Evolutionary conservation across 2,888 invertebrate genomes (phyloP), one percentile per base, ranked within the genome.

Genomic region (Rhopalosiphum nymphaeae): DNA sequence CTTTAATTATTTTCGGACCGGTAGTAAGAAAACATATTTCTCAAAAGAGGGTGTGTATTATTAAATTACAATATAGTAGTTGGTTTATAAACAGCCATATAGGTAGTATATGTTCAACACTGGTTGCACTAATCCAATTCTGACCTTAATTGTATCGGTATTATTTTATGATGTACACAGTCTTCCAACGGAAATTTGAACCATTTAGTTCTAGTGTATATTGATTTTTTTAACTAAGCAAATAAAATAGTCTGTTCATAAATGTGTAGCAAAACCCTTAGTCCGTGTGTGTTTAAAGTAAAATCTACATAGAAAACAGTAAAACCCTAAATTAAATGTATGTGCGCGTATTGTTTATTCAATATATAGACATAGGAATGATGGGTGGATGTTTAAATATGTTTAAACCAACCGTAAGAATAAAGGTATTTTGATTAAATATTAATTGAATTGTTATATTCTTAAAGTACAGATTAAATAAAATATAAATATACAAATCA

Each of bases 51-150:
- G 78, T 53, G 53, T 0, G n/a, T 67, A 67, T 88, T 92, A 88
- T 92, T 92, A 88, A 67, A 78, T 88, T 92, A 88, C 88, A 53
- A 56, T 78, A n/a, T 36, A 49, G 53, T 25, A 78, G 46, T 67
- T 67, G 36, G 16, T 67, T 36, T 36, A 36, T 67, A 67, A 36
- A 67, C 67, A 21, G n/a, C n/a, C 36, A 67, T 67, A 67, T 42
- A 53, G 16, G 53, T 84, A 93, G n/a, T 26, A 44, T 92, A 87
- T 21, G 36, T 86, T 85, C 57, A 89, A 89, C 89, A 93, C 93
- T 93, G 84, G 93, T 93, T 93, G 89, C 93, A 89, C 93, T 93
- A 93, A 93, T 93, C 93, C 93, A 89, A 84, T 89, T 93, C 93
- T 93, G 93, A 89, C 93, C 89, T 93, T 89, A 93, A 93, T 93